A percentile compares a stretch with the other conserved stretches of the same genome.
Evolutionary conservation across 2,113 vertebrate genomes (phyloP).

Genomic region (Cinclus cinclus): DNA sequence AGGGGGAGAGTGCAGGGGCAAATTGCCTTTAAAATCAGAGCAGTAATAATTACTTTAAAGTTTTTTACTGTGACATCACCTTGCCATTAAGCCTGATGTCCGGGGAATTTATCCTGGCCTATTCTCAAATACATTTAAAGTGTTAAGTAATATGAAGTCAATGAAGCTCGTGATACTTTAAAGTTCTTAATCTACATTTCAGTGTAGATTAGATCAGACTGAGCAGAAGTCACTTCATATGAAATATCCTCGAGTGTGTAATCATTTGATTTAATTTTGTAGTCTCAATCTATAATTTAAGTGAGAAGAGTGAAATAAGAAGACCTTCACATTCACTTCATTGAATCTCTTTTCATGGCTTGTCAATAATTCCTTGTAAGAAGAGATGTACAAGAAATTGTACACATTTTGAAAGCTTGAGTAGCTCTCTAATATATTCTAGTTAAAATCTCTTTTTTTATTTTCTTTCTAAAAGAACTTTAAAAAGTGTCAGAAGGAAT

Average conservation of each 20-base stretch:
- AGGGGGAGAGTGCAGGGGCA: neutral
- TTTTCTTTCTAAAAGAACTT: neutral
- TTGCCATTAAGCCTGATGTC: neutral
- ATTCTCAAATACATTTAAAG: neutral
- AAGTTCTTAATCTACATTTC: neutral
- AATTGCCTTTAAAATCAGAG: conserved; percentile 5
- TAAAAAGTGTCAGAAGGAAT: neutral
- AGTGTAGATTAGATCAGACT: conserved; percentile 12
- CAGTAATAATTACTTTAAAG: neutral
- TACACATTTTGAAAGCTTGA: neutral
- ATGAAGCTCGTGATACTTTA: neutral
- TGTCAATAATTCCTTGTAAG: neutral
- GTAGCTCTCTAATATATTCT: neutral
- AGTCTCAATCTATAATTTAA: conserved; percentile 3
- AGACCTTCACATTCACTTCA: neutral
- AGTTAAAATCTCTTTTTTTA: neutral
- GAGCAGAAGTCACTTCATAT: neutral
- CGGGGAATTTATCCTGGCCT: neutral
- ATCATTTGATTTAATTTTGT: conserved; percentile 52
- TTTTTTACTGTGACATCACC: neutral
- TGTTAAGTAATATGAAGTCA: neutral
- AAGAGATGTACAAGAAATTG: neutral
- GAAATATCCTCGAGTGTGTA: neutral
- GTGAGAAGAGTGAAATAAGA: neutral
- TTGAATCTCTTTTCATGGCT: neutral